A percentile compares a stretch with the other conserved stretches of the same genome.
Conservation (phyloP, 2,888 invertebrate species). For the Pachydiplax longipennis region DNA sequence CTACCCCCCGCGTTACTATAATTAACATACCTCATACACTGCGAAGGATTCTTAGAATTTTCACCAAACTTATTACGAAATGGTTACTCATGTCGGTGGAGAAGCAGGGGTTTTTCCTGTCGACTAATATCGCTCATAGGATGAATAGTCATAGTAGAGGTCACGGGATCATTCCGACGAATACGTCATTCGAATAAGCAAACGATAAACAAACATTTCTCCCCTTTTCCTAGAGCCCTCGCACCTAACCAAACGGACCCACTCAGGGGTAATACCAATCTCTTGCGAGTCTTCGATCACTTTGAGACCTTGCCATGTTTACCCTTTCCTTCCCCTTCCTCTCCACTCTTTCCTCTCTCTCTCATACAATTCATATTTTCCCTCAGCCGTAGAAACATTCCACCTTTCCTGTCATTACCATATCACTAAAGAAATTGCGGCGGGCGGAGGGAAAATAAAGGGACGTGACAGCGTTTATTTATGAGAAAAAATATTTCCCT, state of each 20-base stretch:
- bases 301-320: background rate
- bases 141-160: background rate
- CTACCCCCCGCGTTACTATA: background rate
- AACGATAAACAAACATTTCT: background rate
- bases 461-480: background rate
- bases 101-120: background rate
- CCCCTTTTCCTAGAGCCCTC: background rate
- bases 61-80: background rate
- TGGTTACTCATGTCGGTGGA: background rate
- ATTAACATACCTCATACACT: background rate
- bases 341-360: background rate
- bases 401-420: background rate
- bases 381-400: background rate
- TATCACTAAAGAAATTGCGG: background rate
- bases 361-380: background rate
- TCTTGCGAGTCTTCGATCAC: background rate
- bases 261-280: background rate
- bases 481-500: background rate
- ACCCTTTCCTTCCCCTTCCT: background rate
- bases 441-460: background rate
- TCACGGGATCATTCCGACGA: background rate
- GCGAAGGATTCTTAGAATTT: background rate
- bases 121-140: background rate
- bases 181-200: background rate
- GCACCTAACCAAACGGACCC: background rate